phyloP scores from a whole-genome alignment of 2,888 invertebrate genomes.

The Sesia bembeciformis region DNA sequence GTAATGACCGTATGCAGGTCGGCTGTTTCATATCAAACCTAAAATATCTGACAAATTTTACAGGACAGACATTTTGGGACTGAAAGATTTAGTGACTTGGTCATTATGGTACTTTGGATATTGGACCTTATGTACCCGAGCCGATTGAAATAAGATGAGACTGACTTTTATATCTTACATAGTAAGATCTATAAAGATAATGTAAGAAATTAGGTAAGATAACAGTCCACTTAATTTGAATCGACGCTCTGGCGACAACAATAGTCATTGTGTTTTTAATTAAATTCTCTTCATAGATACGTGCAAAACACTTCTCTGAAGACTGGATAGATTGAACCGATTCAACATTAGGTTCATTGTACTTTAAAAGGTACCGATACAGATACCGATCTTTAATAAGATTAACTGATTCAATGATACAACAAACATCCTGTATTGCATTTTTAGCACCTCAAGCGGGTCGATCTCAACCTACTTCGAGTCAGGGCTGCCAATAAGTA shows the following conservation, averaged over 20 bases:
- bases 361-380: slow-evolving; percentile 11
- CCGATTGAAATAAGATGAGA: too few relatives aligned
- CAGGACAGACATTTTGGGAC: too few relatives aligned
- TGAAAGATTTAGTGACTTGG: too few relatives aligned
- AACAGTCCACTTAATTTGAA: slow-evolving; percentile 27
- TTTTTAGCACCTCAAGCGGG: neutral
- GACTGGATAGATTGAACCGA: slow-evolving; percentile 19
- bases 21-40: too few relatives aligned
- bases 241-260: slow-evolving; percentile 12
- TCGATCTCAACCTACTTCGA: slow-evolving; percentile 1
- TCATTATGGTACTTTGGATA: too few relatives aligned
- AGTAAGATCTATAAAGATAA: neutral
- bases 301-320: slow-evolving; percentile 17
- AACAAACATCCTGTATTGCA: slow-evolving; percentile 1
- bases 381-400: slow-evolving; percentile 10
- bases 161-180: neutral
- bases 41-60: too few relatives aligned
- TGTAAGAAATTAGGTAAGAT: slow-evolving; percentile 20
- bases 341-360: slow-evolving; percentile 22
- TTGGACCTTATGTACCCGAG: too few relatives aligned
- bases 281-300: slow-evolving; percentile 18
- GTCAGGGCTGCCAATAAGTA: slow-evolving; percentile 1
- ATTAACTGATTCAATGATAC: slow-evolving; percentile 6
- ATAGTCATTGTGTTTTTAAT: slow-evolving; percentile 20
- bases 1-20: too few relatives aligned